These are phyloP conservation scores for Ammodytes marinus DNA, from an alignment of 2,113 vertebrate genomes.

Conservation along the genomic window DNA sequence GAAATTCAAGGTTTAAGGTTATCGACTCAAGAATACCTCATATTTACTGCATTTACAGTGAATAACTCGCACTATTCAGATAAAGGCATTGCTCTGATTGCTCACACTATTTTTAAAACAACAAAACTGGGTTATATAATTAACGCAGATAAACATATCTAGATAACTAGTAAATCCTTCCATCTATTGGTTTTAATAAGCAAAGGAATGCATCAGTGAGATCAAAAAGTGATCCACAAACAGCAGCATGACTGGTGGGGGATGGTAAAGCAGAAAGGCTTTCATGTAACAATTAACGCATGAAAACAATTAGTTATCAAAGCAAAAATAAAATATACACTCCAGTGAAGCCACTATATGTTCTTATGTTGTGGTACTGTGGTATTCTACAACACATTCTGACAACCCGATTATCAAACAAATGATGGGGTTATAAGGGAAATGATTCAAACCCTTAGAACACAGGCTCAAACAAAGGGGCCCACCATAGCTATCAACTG, in stretches of 20 bases:
- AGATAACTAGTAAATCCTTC: background rate
- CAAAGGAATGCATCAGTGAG: constrained; percentile 13
- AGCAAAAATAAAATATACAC: constrained; percentile 34
- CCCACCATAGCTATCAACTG: too few species aligned
- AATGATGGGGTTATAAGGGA: constrained; percentile 21
- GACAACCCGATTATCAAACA: constrained; percentile 18
- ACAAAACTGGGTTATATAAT: constrained; percentile 14
- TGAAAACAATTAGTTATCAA: background rate
- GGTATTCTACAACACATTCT: constrained; percentile 11
- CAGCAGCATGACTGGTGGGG: background rate
- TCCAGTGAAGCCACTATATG: constrained; percentile 1
- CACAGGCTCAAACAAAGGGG: too few species aligned
- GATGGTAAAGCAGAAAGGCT: background rate
- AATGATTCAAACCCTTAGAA: constrained; percentile 29
- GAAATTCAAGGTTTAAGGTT: constrained; percentile 9
- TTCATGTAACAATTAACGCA: too few species aligned
- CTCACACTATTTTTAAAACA: background rate
- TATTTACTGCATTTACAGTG: constrained; percentile 25
- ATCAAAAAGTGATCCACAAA: constrained; percentile 29
- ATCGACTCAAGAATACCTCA: constrained; percentile 4
- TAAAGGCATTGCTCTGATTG: background rate
- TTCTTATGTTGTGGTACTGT: constrained; percentile 26
- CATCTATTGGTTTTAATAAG: constrained; percentile 23
- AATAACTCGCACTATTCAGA: constrained; percentile 3
- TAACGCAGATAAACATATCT: constrained; percentile 7